These are phyloP conservation scores for Mastigias papua DNA, from an alignment of 30 jellyfish, hydroid and myxozoan genomes.

Conservation along the genomic window DNA sequence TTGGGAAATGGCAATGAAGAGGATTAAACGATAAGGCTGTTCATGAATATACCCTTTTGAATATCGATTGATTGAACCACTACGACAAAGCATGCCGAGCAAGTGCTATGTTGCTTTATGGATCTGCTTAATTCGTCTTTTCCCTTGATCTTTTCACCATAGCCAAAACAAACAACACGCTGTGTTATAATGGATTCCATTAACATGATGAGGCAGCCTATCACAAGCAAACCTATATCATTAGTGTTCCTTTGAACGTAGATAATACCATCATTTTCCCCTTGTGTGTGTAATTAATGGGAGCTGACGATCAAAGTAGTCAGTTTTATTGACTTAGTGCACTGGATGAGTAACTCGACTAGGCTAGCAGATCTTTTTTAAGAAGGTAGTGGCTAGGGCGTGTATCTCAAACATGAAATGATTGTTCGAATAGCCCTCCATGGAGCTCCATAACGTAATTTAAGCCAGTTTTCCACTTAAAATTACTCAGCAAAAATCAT, in stretches of 20 bases:
- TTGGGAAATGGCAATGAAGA: constrained; percentile 36
- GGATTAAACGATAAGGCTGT: constrained; percentile 27
- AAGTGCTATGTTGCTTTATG: constrained; percentile 3
- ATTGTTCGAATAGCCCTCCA: no score
- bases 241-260: constrained; percentile 1
- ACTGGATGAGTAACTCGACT: no score
- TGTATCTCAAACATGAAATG: no score
- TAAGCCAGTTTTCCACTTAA: no score
- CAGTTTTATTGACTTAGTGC: no score
- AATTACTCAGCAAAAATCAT: no score
- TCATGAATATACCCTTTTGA: constrained; percentile 17
- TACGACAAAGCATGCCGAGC: constrained; percentile 22
- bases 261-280: background rate
- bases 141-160: constrained; percentile 25
- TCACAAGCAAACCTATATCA: background rate
- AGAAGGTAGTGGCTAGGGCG: no score
- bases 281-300: constrained; percentile 3
- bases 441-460: no score
- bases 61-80: constrained; percentile 7
- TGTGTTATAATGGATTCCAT: constrained; percentile 27
- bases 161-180: constrained; percentile 33
- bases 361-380: no score
- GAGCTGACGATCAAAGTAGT: background rate
- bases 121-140: constrained; percentile 21
- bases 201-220: constrained; percentile 18